Percentiles rank a stretch among this genome's conserved stretches.
These are phyloP conservation scores for Protodeltote pygarga DNA, from an alignment of 2,888 invertebrate genomes.

Conservation along the genomic window DNA sequence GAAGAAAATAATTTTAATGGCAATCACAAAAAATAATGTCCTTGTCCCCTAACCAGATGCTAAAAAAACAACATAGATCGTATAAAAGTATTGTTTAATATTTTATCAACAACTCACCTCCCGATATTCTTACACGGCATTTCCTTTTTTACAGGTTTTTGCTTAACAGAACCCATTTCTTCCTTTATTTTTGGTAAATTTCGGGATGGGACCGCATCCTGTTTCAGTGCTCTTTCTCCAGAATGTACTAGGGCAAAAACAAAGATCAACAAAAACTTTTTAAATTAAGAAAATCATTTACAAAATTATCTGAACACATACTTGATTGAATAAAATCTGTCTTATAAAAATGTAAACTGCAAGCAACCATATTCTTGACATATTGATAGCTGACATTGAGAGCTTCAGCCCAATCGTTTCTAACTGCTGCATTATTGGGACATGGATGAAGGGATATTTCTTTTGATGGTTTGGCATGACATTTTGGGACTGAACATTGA, in stretches of 20 bases:
- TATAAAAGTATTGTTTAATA: too few species aligned
- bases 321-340: conserved; percentile 39
- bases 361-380: conserved; percentile 41
- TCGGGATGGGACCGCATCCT: conserved; percentile 40
- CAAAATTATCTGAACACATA: conserved; percentile 8
- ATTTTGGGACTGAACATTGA: conserved; percentile 42
- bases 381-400: conserved; percentile 34
- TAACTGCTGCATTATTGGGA: conserved; percentile 36
- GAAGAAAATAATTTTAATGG: too few species aligned
- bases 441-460: conserved; percentile 37
- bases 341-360: conserved; percentile 41
- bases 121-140: background rate
- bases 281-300: background rate
- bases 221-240: conserved; percentile 30
- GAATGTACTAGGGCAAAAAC: conserved; percentile 21
- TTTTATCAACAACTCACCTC: conserved; percentile 14
- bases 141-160: conserved; percentile 10
- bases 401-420: conserved; percentile 45
- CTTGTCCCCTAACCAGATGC: too few species aligned
- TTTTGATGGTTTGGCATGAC: conserved; percentile 29
- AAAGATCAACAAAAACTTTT: background rate
- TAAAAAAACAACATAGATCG: too few species aligned
- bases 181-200: conserved; percentile 31
- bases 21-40: too few species aligned
- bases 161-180: background rate